A percentile compares a stretch with the other conserved stretches of the same genome.
phyloP scores from a whole-genome alignment of 2,113 vertebrate species.

The Alaudala cheleensis region DNA sequence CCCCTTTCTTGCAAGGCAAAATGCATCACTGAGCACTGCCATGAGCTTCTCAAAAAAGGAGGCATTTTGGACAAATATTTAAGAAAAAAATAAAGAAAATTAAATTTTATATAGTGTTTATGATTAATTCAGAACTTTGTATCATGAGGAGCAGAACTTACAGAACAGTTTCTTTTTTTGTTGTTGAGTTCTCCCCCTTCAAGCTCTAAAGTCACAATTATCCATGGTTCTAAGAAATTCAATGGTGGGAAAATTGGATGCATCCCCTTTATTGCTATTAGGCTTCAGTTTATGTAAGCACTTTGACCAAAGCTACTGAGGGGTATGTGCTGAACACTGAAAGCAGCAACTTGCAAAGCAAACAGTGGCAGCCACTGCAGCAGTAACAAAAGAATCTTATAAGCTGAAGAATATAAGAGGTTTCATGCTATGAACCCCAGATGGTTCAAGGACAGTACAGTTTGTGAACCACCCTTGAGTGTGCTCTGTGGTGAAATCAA shows the following conservation, averaged over 20 bases:
- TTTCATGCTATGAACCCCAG: not conserved
- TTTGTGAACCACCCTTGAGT: not conserved
- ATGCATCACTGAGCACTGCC: not conserved
- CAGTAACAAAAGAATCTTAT: not conserved
- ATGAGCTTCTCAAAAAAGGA: not conserved
- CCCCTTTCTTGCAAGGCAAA: not conserved
- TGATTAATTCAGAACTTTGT: not conserved
- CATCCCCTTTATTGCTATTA: not conserved
- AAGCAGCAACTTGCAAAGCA: not conserved
- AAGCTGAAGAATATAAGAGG: not conserved
- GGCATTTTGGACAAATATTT: not conserved
- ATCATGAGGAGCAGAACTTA: not conserved
- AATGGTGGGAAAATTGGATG: not conserved
- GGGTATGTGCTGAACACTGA: not conserved
- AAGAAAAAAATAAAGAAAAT: not conserved
- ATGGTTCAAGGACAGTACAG: not conserved
- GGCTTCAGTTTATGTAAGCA: not conserved
- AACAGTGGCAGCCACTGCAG: not conserved
- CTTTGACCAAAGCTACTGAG: not conserved
- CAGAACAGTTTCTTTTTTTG: not conserved
- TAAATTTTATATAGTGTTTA: not conserved
- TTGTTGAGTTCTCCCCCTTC: not conserved
- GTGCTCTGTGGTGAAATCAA: conserved; percentile 16
- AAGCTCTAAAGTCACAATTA: not conserved
- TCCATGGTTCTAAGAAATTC: not conserved